Evolutionary conservation across 2,113 vertebrate species (phyloP), one percentile per base, ranked within the genome.

Genomic region (Rostratula benghalensis): DNA sequence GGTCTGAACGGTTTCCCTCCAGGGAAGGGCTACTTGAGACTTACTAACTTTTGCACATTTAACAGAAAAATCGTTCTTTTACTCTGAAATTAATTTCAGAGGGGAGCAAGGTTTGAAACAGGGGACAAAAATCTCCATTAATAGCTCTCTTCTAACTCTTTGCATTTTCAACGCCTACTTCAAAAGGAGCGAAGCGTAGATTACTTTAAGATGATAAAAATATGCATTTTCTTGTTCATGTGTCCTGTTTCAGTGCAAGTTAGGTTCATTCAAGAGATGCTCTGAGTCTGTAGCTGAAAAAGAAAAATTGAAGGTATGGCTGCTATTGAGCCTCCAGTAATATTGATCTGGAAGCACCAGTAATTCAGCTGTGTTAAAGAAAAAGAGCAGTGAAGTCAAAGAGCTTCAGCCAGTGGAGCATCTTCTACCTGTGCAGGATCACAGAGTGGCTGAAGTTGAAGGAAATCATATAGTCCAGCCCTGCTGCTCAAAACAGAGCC

Each of bases 21-120:
- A 33, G 82, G 80, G 74, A 92, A 16, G 3, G 63, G 25, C 68
- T 94, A 15, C 60, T 91, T 88, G 63, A 86, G 45, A 67, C 37
- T 94, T 93, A 70, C 9, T 59, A 64, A 54, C 39, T 94, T 94
- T 57, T 85, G n/a, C 60, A 93, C 60, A 46, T 83, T 95, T 79
- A 90, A 48, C 27, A 68, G 27, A 46, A 81, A 83, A 77, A 92
- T 92, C 0, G 9, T 76, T 91, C 31, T 89, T 93, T 81, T 31
- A 51, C 18, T 94, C 46, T 83, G 51, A 77, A 78, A 65, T 63
- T 31, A 28, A 51, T 91, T 90, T 88, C 48, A 73, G 48, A 70
- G 33, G 25, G 16, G 35, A 11, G 31, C 20, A 20, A 77, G n/a
- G 10, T 68, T 88, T 64, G 71, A 93, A 96, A 67, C 10, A 30